Base-by-base conservation (phyloP, 1,140 invertebrate genomes). In the Leptopilina clavipes region DNA sequence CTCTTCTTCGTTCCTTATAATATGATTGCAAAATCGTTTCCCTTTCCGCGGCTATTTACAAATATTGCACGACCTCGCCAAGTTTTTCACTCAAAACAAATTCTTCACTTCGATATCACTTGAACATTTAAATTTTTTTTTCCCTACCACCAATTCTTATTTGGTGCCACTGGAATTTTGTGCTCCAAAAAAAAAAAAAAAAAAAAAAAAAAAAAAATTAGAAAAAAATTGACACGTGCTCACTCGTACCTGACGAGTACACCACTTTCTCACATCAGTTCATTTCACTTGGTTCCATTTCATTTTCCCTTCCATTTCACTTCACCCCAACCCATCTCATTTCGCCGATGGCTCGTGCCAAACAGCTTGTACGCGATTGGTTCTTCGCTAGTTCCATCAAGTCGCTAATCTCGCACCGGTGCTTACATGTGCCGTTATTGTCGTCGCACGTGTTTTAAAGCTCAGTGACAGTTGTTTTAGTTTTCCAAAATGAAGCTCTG, bases 251-350 rank as follows among this genome's bases (percentile, higher is more conserved):
- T 65, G 59, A 31, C 59, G 59, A 65, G 59, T 31, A 9, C 7
- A 77, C 52, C n/a, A 40, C 71, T 76, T 76, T 72, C 37, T 75
- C 74, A 40, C 31, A 31, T 37, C 76, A 75, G 56, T 77, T 77
- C 72, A 77, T 75, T 79, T 76, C 75, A 76, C 72, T 73, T 79
- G 65, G 74, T 72, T 76, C 77, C 74, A 75, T 74, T 75, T 78
- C 56, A 78, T 75, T 75, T 78, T 78, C 74, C 74, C 71, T 75
- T 75, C 71, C 74, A 78, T 73, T 78, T 78, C 72, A 75, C 72
- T 73, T 14, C 71, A 54, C 77, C 72, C 72, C 56, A 52, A 71
- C 59, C 70, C 78, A 74, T 74, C 70, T 74, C 78, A 76, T 79
- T 73, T 74, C 72, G 52, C 44, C 45, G 11, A 18, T 11, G 18